These are phyloP conservation scores for Pterocles gutturalis DNA, from an alignment of 2,113 vertebrate genomes.

Conservation along the genomic window DNA sequence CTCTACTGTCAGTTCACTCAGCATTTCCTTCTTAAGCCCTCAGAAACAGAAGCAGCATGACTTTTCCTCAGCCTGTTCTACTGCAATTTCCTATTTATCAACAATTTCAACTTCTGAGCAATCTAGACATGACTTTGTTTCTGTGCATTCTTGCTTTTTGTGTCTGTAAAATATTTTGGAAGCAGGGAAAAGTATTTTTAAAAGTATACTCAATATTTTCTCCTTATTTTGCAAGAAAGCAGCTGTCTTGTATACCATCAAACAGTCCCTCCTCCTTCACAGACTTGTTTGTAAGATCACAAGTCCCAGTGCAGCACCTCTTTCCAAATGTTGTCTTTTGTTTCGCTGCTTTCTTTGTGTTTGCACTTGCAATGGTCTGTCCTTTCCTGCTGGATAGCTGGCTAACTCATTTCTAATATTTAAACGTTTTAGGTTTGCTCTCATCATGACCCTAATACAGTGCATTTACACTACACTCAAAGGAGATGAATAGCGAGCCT, in stretches of 20 bases:
- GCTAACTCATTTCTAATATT: slow-evolving; percentile 51
- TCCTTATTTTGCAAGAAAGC: background rate
- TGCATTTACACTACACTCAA: slow-evolving; percentile 68
- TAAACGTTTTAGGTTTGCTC: slow-evolving; percentile 58
- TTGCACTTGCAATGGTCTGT: background rate
- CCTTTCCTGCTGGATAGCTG: background rate
- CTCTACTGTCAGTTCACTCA: background rate
- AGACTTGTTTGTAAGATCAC: slow-evolving; percentile 6
- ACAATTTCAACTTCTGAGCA: background rate
- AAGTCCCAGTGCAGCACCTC: background rate
- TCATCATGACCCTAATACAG: slow-evolving; percentile 62
- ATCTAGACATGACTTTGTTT: background rate
- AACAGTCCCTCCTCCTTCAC: background rate
- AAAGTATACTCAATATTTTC: background rate
- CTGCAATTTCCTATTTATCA: background rate
- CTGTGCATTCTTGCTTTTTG: background rate
- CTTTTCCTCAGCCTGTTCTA: background rate
- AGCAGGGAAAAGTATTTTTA: background rate
- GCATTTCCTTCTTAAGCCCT: background rate
- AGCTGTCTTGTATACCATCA: background rate
- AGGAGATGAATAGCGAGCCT: slow-evolving; percentile 66
- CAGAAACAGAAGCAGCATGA: background rate
- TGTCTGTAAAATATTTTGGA: background rate
- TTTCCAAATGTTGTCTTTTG: slow-evolving; percentile 35
- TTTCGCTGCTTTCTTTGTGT: slow-evolving; percentile 52